Evolutionary conservation across 2,797 vertebrate genomes (phyloP).

Genomic region (Poliocrania exsul): DNA sequence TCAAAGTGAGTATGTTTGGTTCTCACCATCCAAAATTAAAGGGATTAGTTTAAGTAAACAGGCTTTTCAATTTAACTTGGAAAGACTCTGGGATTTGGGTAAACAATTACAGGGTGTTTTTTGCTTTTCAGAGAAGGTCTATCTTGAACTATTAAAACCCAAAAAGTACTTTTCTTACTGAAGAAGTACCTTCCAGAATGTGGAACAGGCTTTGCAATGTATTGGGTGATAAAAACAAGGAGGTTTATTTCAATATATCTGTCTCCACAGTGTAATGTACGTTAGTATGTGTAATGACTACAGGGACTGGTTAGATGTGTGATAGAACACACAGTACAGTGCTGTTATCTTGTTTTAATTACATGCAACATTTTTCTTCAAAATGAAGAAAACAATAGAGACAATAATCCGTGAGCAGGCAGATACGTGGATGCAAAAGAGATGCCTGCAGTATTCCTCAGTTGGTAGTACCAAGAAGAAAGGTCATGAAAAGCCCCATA

Average conservation of each 20-base stretch:
- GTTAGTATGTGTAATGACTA: slow-evolving; percentile 48
- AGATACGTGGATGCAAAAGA: slow-evolving; percentile 58
- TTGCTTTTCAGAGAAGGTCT: background rate
- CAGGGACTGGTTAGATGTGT: slow-evolving; percentile 36
- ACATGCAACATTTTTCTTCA: slow-evolving; percentile 57
- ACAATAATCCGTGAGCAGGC: slow-evolving; percentile 64
- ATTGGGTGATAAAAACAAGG: background rate
- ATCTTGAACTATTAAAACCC: background rate
- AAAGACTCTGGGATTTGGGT: background rate
- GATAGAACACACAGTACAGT: slow-evolving; percentile 29
- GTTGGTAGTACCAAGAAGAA: slow-evolving; percentile 60
- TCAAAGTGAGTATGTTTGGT: background rate
- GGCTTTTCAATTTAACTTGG: background rate
- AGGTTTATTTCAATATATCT: background rate
- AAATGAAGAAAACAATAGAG: slow-evolving; percentile 61
- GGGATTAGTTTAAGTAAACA: background rate
- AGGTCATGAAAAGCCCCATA: slow-evolving; percentile 70
- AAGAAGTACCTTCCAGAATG: background rate
- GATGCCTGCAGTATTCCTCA: slow-evolving; percentile 55
- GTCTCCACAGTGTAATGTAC: slow-evolving; percentile 46
- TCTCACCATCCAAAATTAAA: background rate
- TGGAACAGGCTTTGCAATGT: background rate
- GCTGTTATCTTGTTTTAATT: slow-evolving; percentile 59
- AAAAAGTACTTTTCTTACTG: background rate
- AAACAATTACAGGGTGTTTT: background rate